These are phyloP conservation scores for Chrysaora quinquecirrha DNA, from an alignment of 30 jellyfish, hydroid and myxozoan species.

Conservation along the genomic window DNA sequence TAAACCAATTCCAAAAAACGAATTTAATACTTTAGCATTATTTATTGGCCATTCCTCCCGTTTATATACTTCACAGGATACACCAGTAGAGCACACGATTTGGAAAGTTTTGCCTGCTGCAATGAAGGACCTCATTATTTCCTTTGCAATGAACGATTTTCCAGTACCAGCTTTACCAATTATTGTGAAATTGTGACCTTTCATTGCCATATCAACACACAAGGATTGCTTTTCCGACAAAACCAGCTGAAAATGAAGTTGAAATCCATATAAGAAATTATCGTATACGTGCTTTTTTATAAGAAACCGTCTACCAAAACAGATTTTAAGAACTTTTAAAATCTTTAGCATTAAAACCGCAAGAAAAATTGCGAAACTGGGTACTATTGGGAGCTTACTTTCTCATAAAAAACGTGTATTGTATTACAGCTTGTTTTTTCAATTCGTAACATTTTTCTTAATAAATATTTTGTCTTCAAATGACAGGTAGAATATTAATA, in stretches of 20 bases:
- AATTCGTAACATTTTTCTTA: not conserved
- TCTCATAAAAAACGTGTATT: not conserved
- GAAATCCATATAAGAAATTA: not conserved
- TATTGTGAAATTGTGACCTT: not conserved
- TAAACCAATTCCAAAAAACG: not conserved
- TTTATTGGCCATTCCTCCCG: constrained; percentile 5
- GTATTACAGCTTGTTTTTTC: not conserved
- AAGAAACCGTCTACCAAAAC: not conserved
- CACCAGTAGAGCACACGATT: constrained; percentile 1
- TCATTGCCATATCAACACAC: not conserved
- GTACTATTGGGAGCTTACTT: not conserved
- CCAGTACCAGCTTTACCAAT: constrained; percentile 1
- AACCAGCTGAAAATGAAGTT: constrained; percentile 1
- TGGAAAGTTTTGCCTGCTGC: constrained; percentile 5
- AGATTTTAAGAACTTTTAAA: not conserved
- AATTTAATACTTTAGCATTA: not conserved
- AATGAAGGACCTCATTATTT: not conserved
- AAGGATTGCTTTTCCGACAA: constrained; percentile 2
- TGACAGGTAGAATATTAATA: not conserved
- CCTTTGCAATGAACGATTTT: constrained; percentile 2
- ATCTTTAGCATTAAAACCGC: not conserved
- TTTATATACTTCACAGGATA: not conserved
- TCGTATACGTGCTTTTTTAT: not conserved
- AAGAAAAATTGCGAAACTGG: not conserved
- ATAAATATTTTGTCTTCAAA: not conserved